These are phyloP conservation scores for Pygoscelis antarcticus DNA, from an alignment of 2,113 vertebrate genomes.

Conservation along the genomic window DNA sequence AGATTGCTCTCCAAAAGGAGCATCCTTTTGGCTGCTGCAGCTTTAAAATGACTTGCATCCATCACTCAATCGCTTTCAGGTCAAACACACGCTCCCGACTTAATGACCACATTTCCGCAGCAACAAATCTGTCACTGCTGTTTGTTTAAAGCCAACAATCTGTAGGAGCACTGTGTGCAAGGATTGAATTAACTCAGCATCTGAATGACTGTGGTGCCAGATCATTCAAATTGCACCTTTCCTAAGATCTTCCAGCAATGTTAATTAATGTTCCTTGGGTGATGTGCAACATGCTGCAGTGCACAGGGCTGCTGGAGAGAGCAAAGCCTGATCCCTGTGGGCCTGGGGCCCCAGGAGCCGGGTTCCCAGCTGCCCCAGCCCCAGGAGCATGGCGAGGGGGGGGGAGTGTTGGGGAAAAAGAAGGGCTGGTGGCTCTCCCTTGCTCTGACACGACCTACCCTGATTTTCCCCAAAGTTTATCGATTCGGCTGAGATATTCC, in stretches of 20 bases:
- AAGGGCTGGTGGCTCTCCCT: neutral
- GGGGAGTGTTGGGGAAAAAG: neutral
- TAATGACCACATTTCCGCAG: slow-evolving; percentile 74
- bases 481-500: neutral
- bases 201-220: slow-evolving; percentile 44
- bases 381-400: neutral
- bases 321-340: neutral
- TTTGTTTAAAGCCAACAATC: slow-evolving; percentile 74
- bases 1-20: slow-evolving; percentile 60
- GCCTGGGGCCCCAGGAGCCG: neutral
- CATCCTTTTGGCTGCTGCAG: slow-evolving; percentile 66
- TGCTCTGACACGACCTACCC: neutral
- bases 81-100: slow-evolving; percentile 69
- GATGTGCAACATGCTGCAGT: neutral
- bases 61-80: slow-evolving; percentile 75
- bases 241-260: slow-evolving; percentile 30
- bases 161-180: slow-evolving; percentile 58
- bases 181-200: slow-evolving; percentile 65
- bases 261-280: slow-evolving; percentile 32
- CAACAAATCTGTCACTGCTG: slow-evolving; percentile 71
- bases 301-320: neutral
- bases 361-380: rapidly evolving
- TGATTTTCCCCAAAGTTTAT: neutral
- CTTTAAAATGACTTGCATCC: slow-evolving; percentile 77
- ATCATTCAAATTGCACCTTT: slow-evolving; percentile 59